Evolutionary conservation across 2,797 vertebrate species (phyloP), one percentile per base, ranked within the genome.

Genomic region (Botia almorhae): DNA sequence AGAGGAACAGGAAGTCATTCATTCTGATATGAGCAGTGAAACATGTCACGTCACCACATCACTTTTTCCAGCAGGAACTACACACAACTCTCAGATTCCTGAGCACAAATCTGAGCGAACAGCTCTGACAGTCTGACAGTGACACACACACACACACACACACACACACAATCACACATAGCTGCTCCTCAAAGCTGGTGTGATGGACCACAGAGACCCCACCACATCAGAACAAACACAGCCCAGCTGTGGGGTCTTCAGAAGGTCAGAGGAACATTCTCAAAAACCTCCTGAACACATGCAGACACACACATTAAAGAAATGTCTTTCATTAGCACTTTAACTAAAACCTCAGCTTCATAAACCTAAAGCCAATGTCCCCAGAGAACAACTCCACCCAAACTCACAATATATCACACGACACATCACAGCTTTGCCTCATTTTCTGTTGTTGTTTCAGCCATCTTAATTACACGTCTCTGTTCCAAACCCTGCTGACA

Each of bases 311-410:
- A 29, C 26, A 17, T 29, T 33, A 58, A 58, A 19, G 85, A 85
- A 88, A 90, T 50, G 17, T 64, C 7, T 81, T 84, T 87, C 85
- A 85, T 88, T 90, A 90, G 90, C 86, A 88, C 74, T 71, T 81
- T 85, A 87, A 89, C 89, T 81, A 81, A 82, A 23, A 43, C 71
- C 33, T 71, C 76, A 72, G 71, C 14, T 75, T 81, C 36, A 50
- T 77, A 65, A 83, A 64, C 6, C 64, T 26, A 23, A 77, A 46
- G 60, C 60, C 17, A 76, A 64, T 36, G 23, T 33, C 60, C n/a
- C 11, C 60, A 76, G 71, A 46, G 43, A 1, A 63, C 16, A 74
- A 14, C 56, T 60, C 12, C 72, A 39, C 17, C 17, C 72, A 74
- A 4, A 46, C 36, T 39, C 36, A 39, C 36, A 39, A 39, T 3